Evolutionary conservation across 64 coral and sea anemone species (phyloP), one percentile per base, ranked within the genome.

Genomic region (Trachythela sp.): DNA sequence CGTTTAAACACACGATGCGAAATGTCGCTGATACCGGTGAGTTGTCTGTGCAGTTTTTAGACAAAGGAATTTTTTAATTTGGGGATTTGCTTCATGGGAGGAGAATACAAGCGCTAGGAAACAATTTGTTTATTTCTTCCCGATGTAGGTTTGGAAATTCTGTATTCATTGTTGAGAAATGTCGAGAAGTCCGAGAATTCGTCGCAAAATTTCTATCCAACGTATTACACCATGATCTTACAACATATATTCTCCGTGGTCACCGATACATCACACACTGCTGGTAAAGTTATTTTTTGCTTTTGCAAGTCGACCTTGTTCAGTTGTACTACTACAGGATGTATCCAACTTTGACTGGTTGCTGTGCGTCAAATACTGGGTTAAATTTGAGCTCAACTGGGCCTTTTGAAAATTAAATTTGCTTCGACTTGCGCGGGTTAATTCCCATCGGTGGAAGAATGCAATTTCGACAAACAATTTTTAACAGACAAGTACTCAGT

Each of bases 1-100:
- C 95, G 27, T 98, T 98, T 75, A 98, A 98, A 70, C 95, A 98
- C 70, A 95, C 96, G 13, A 99, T 94, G 96, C 88, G 96, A 85
- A 99, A 99, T 68, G 93, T 95, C 1, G 96, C 96, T 17, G 95
- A 98, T 71, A 99, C 94, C 80, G 96, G 96, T 94, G 54, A 15
- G 17, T 87, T n/a, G 9, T 17, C 24, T 17, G 48, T 32, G 2
- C 0, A 8, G 30, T 0, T 49, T 49, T 54, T 13, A 3, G 11
- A 0, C 8, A 17, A 0, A 48, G 17, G 2, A 31, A 86, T 20
- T 40, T 26, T 4, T 72, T 72, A 36, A 5, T 27, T 15, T n/a
- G n/a, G n/a, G n/a, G n/a, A n/a, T n/a, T n/a, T n/a, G n/a, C n/a
- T n/a, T n/a, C n/a, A n/a, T n/a, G n/a, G n/a, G n/a, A n/a, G n/a